Evolutionary conservation across 2,113 vertebrate species (phyloP), one percentile per base, ranked within the genome.

Genomic region (Chinchilla lanigera): DNA sequence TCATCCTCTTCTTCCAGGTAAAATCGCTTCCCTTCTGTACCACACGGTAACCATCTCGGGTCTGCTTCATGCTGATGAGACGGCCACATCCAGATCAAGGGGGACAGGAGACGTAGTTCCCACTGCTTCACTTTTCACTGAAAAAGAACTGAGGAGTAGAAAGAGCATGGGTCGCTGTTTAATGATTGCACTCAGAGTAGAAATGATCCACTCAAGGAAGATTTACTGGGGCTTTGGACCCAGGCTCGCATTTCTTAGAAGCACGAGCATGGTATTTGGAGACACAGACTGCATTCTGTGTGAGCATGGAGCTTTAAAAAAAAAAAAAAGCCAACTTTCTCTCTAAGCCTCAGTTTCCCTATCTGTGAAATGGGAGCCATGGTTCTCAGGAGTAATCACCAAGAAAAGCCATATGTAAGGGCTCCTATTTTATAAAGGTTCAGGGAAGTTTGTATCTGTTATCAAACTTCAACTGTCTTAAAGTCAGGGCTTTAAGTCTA

Each of bases 1-100:
- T 99, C 98, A 99, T 99, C 94, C 99, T 99, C 94, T 99, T 99
- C 98, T 99, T 99, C 97, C 99, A 99, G 99, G 99, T 99, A 99
- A 98, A 97, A n/a, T 65, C 12, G 54, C 50, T 77, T 80, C n/a
- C 95, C 65, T 95, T 67, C 65, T 0, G 0, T 11, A 7, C 22
- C 3, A 1, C 16, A 0, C 0, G 0, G 52, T 17, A 10, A 28
- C 1, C 0, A 0, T 38, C 81, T 58, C 1, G 30, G 22, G 26
- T 10, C 94, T 33, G 6, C 54, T 13, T 7, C 1, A 26, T 3
- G 7, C 60, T 30, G 0, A 0, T 61, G 4, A 73, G 22, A 5
- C 17, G 30, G 61, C 26, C 3, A 4, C 10, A 2, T 44, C 30
- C 22, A 0, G 20, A 35, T 8, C 3, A 0, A 5, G 71, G 41